phyloP scores from a whole-genome alignment of 2,797 vertebrate species.

The Xenops minutus region DNA sequence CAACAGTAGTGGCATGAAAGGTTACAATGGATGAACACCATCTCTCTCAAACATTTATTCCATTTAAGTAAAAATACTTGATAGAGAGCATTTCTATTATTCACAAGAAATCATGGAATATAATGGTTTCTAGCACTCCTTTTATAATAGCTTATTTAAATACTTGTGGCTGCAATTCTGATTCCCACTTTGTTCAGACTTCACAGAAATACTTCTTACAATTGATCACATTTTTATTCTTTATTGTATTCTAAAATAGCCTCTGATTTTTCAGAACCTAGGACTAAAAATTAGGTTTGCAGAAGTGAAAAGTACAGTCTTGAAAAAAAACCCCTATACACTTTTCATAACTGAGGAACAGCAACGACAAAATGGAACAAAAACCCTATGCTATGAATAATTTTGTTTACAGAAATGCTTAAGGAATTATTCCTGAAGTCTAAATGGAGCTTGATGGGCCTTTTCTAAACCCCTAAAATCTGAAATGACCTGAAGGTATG shows the following conservation, averaged over 20 bases:
- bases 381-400: neutral
- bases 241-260: constrained; percentile 70
- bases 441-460: constrained; percentile 1
- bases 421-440: constrained; percentile 2
- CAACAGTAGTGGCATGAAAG: constrained; percentile 69
- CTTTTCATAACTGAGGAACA: neutral
- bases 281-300: constrained; percentile 59
- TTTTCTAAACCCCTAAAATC: neutral
- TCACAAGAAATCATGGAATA: constrained; percentile 75
- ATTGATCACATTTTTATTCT: constrained; percentile 72
- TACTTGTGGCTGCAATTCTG: constrained; percentile 73
- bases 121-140: constrained; percentile 73
- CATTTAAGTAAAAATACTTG: constrained; percentile 77
- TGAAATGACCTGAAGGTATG: neutral
- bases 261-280: constrained; percentile 68
- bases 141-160: constrained; percentile 81
- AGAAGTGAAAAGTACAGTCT: constrained; percentile 51
- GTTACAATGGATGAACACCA: constrained; percentile 71
- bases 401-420: constrained; percentile 41
- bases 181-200: constrained; percentile 74
- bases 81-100: constrained; percentile 75
- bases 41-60: constrained; percentile 74
- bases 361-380: neutral
- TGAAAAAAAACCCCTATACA: neutral
- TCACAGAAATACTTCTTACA: constrained; percentile 71